These are phyloP conservation scores for Pachyseris speciosa DNA, from an alignment of 64 coral and sea anemone genomes.

Conservation along the genomic window DNA sequence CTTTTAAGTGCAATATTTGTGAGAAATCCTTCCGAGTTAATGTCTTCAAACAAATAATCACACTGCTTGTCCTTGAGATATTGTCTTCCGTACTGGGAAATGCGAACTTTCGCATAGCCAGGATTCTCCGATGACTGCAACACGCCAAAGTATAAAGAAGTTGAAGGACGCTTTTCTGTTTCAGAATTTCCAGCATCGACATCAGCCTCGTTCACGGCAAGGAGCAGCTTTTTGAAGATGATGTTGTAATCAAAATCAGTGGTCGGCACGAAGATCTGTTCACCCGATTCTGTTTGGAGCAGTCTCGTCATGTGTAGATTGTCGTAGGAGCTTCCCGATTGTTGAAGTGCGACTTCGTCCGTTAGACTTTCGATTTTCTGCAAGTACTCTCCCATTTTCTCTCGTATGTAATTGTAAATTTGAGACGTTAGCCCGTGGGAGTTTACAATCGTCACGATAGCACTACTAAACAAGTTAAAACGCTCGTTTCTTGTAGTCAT, in stretches of 20 bases:
- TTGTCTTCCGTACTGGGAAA: slow-evolving; percentile 28
- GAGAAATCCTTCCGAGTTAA: slow-evolving; percentile 16
- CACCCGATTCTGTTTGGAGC: background rate
- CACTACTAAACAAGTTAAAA: slow-evolving; percentile 12
- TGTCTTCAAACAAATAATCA: slow-evolving; percentile 26
- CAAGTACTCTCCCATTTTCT: slow-evolving; percentile 19
- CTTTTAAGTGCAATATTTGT: slow-evolving; percentile 5
- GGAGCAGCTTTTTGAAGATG: slow-evolving; percentile 7
- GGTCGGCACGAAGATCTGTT: slow-evolving; percentile 19
- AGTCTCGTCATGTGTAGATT: slow-evolving; percentile 10
- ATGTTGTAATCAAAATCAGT: slow-evolving; percentile 35
- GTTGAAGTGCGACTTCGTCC: slow-evolving; percentile 27
- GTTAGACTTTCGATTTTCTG: slow-evolving; percentile 31
- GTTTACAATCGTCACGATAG: background rate
- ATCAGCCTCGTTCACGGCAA: background rate
- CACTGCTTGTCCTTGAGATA: background rate
- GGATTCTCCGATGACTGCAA: slow-evolving; percentile 10
- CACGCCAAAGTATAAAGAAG: background rate
- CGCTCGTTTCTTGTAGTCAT: background rate
- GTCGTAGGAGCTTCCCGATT: slow-evolving; percentile 39
- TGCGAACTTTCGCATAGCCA: background rate
- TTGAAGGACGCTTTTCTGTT: background rate
- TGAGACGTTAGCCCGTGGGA: slow-evolving; percentile 13
- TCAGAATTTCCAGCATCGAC: slow-evolving; percentile 11
- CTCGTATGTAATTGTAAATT: slow-evolving; percentile 20